Base-by-base conservation (phyloP, 23 tunicate genomes). In the Clavelina lepadiformis region DNA sequence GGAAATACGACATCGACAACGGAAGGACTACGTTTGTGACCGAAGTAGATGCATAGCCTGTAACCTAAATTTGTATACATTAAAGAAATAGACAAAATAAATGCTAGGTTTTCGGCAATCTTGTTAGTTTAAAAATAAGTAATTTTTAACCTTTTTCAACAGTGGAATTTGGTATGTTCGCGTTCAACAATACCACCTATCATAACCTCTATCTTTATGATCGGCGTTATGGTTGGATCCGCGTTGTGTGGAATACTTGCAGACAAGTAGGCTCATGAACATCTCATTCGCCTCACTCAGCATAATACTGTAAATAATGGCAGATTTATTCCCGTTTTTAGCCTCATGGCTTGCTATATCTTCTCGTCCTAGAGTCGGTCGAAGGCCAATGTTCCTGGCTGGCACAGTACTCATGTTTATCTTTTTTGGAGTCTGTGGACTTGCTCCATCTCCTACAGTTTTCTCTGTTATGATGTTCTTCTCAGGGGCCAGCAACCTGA, bases 391-490 rank as follows among this genome's bases (percentile, higher is more conserved):
- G 24, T 79, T 79, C 38, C 51, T 79, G 26, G 4, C 60, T 21
- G 85, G 85, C 15, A 79, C 85, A 13, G 25, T 47, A n/a, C 23
- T 55, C 31, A 79, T 79, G 85, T 79, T 79, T 44, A 27, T 79
- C 22, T 79, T 61, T 33, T 51, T 79, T 8, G 85, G 77, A 2
- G 33, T 79, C 26, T 69, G 77, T 25, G 85, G 77, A n/a, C 3
- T 69, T 23, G 69, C 85, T 18, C 32, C 77, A 13, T 79, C 85
- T 6, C 69, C 77, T 5, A 2, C 61, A 18, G 41, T 79, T 33
- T 58, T 52, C 60, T 36, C 56, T 20, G 71, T 13, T 4, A 60
- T 70, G 36, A 54, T 58, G 30, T 79, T 69, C 32, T 24, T 69
- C 15, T 77, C 85, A 46, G 85, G 85, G 0, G 71, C 61, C 11